phyloP scores from a whole-genome alignment of 2,797 vertebrate genomes.

The Malacoctenus gilli region DNA sequence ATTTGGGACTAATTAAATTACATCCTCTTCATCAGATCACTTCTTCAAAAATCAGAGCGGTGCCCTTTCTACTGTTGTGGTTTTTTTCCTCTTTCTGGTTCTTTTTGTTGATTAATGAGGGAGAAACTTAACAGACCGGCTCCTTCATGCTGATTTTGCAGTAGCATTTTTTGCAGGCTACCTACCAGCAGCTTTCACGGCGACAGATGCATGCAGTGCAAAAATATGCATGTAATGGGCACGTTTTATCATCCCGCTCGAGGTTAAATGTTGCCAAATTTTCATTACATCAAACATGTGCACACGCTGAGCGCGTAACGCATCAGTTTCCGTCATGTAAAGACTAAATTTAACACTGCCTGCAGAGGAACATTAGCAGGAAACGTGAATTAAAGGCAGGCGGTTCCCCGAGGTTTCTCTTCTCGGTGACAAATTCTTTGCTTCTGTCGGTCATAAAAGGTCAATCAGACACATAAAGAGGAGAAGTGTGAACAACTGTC shows the following conservation, averaged over 20 bases:
- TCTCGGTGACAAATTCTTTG: constrained; percentile 27
- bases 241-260: constrained; percentile 31
- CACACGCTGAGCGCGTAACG: constrained; percentile 5
- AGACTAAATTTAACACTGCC: constrained; percentile 31
- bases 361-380: constrained; percentile 30
- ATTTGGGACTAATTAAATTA: constrained; percentile 11
- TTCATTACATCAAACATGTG: constrained; percentile 28
- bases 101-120: constrained; percentile 54
- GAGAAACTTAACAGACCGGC: constrained; percentile 26
- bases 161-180: constrained; percentile 24
- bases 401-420: constrained; percentile 17
- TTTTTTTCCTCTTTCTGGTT: constrained; percentile 17
- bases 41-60: background rate
- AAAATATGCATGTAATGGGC: constrained; percentile 34
- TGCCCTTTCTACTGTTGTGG: constrained; percentile 7
- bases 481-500: constrained; percentile 33
- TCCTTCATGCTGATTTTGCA: constrained; percentile 51
- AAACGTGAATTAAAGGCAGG: constrained; percentile 32
- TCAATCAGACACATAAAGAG: constrained; percentile 22
- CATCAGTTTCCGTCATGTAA: constrained; percentile 17
- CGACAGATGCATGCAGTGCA: constrained; percentile 27
- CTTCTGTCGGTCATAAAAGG: constrained; percentile 34
- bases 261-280: constrained; percentile 37
- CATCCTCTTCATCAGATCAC: background rate
- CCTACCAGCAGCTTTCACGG: constrained; percentile 22